Evolutionary conservation across 2,888 invertebrate species (phyloP).

Genomic region (Azorinus chamasolen): DNA sequence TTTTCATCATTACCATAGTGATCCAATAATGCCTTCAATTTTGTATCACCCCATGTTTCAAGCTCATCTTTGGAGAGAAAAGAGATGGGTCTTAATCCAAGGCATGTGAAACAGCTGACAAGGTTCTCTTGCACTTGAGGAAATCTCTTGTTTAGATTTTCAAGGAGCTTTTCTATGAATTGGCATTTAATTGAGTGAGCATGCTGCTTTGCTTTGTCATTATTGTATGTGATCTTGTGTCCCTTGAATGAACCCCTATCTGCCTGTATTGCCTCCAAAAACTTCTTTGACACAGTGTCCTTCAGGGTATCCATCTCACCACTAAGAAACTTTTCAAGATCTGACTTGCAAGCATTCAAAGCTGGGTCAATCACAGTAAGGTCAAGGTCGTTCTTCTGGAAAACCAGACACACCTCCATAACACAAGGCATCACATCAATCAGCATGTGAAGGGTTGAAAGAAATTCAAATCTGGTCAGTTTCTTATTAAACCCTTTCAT

Average conservation of each 20-base stretch:
- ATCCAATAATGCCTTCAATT: no score
- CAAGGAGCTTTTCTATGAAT: not conserved
- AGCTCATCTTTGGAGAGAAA: no score
- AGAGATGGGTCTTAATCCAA: not conserved
- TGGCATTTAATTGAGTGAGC: not conserved
- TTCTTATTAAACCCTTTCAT: no score
- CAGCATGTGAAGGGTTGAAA: not conserved
- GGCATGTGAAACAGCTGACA: no score
- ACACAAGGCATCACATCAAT: slow-evolving; percentile 5
- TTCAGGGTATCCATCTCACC: slow-evolving; percentile 3
- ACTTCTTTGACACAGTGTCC: no score
- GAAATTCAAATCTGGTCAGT: no score
- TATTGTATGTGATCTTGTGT: not conserved
- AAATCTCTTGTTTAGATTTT: slow-evolving; percentile 1
- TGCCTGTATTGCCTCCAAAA: no score
- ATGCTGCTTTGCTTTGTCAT: not conserved
- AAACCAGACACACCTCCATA: not conserved
- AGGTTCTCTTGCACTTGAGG: not conserved
- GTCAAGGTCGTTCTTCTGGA: no score
- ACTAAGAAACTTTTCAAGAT: not conserved
- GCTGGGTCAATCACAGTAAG: slow-evolving; percentile 1
- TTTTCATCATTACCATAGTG: no score
- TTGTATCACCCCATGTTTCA: no score
- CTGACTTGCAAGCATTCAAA: not conserved
- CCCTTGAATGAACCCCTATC: not conserved